phyloP scores from a whole-genome alignment of 2,888 invertebrate species.

The Vesta saturnalis region DNA sequence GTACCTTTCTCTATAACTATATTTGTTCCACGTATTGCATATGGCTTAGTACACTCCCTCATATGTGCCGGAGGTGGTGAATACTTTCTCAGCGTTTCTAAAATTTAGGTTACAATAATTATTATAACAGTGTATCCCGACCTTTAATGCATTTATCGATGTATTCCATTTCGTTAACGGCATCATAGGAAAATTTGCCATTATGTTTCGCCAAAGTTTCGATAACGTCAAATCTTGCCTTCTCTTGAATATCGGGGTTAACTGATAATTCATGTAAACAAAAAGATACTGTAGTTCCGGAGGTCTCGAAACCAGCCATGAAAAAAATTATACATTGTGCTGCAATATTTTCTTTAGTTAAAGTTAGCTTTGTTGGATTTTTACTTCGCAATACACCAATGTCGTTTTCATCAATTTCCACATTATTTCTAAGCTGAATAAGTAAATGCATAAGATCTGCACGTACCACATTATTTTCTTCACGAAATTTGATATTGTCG shows the following conservation, averaged over 20 bases:
- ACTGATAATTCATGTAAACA: slow-evolving; percentile 64
- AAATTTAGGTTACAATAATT: neutral
- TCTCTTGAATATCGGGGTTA: slow-evolving; percentile 62
- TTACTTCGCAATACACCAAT: neutral
- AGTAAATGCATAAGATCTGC: too few relatives aligned
- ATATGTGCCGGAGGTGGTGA: too few relatives aligned
- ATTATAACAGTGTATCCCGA: too few relatives aligned
- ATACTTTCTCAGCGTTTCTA: neutral
- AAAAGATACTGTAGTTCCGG: slow-evolving; percentile 59
- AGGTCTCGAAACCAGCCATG: slow-evolving; percentile 57
- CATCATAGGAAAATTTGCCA: slow-evolving; percentile 61
- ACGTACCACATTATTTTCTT: too few relatives aligned
- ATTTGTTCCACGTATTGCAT: neutral
- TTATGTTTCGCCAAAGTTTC: slow-evolving; percentile 55
- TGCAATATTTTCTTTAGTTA: neutral
- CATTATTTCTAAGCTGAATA: slow-evolving; percentile 5
- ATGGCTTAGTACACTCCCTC: neutral
- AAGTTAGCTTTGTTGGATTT: neutral
- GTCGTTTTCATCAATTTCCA: neutral
- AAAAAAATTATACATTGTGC: slow-evolving; percentile 51
- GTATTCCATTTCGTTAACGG: slow-evolving; percentile 62
- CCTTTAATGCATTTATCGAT: slow-evolving; percentile 60
- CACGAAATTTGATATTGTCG: too few relatives aligned
- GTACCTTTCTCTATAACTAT: too few relatives aligned
- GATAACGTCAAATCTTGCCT: slow-evolving; percentile 59